phyloP scores from a whole-genome alignment of 1,140 invertebrate genomes.

The Macrotrachela quadricornifera region DNA sequence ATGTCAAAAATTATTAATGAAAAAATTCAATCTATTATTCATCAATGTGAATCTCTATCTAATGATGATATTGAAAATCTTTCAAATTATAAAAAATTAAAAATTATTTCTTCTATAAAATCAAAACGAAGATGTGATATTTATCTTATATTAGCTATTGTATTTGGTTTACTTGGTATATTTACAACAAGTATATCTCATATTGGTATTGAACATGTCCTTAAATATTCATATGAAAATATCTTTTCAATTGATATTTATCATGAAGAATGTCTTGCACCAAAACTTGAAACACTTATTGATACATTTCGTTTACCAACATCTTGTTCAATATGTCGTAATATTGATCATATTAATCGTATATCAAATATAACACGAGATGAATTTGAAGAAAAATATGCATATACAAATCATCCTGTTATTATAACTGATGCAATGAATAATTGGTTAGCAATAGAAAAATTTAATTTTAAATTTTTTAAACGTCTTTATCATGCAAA shows the following conservation, averaged over 20 bases:
- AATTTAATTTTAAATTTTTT: conserved; percentile 55
- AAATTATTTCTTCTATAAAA: too few relatives aligned
- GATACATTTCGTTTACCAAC: conserved; percentile 48
- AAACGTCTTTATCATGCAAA: conserved; percentile 40
- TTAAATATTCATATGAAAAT: too few relatives aligned
- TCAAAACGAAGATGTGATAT: too few relatives aligned
- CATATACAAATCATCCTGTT: conserved; percentile 50
- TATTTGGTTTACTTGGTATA: too few relatives aligned
- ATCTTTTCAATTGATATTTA: conserved; percentile 10
- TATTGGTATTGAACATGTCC: too few relatives aligned
- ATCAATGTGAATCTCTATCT: too few relatives aligned
- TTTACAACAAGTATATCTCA: too few relatives aligned
- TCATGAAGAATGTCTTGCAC: conserved; percentile 24
- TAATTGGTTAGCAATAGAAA: conserved; percentile 48
- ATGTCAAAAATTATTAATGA: too few relatives aligned
- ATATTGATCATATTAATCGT: conserved; percentile 37
- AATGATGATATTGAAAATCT: too few relatives aligned
- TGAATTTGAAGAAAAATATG: conserved; percentile 45
- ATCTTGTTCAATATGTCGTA: conserved; percentile 47
- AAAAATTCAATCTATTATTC: too few relatives aligned
- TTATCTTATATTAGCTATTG: too few relatives aligned
- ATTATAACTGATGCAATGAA: conserved; percentile 51
- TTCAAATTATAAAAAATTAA: too few relatives aligned
- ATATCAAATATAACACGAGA: conserved; percentile 40
- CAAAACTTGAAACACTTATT: conserved; percentile 36